Evolutionary conservation across 2,113 vertebrate genomes (phyloP), one percentile per base, ranked within the genome.

Genomic region (Ornithorhynchus anatinus): DNA sequence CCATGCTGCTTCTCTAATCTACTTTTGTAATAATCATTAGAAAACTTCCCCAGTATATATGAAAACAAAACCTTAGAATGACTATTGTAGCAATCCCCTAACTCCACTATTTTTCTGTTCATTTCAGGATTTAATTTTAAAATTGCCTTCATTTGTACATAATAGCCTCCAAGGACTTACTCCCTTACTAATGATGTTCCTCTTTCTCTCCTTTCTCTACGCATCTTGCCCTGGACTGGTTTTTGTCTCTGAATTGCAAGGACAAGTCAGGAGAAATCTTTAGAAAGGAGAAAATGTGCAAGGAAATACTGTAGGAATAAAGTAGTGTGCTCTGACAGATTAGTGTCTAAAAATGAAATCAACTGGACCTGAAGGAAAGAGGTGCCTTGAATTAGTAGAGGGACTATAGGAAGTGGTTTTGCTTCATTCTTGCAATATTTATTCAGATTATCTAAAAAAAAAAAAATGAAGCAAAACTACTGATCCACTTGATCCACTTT

Each of bases 181-280:
- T 66, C 27, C 42, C 59, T 59, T 68, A 25, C 69, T 39, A 31
- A 25, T 4, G 52, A 45, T n/a, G 31, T 22, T 19, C 12, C 0
- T 1, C 39, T 59, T 40, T 17, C 35, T 2, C 9, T 29, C 3
- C 19, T 67, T 65, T 16, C 44, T 60, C 20, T 59, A 22, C 27
- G 40, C 31, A 58, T 20, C 23, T 36, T 63, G 8, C 7, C 11
- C n/a, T n/a, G 36, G 61, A 4, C 23, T 81, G 48, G 19, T 47
- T 40, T 72, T 64, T 52, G 22, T 60, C 32, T 9, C 23, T 32
- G 62, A 43, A 78, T 80, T 80, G 23, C 12, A 65, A 64, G 57
- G 56, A 56, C 59, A 65, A 42, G 58, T 11, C 37, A 57, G 66
- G 66, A 48, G 40, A 59, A 61, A 16, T 69, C 23, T 58, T 22